A percentile compares a stretch with the other conserved stretches of the same genome.
phyloP scores from a whole-genome alignment of 2,888 invertebrate species.

The Abrostola triplasia region DNA sequence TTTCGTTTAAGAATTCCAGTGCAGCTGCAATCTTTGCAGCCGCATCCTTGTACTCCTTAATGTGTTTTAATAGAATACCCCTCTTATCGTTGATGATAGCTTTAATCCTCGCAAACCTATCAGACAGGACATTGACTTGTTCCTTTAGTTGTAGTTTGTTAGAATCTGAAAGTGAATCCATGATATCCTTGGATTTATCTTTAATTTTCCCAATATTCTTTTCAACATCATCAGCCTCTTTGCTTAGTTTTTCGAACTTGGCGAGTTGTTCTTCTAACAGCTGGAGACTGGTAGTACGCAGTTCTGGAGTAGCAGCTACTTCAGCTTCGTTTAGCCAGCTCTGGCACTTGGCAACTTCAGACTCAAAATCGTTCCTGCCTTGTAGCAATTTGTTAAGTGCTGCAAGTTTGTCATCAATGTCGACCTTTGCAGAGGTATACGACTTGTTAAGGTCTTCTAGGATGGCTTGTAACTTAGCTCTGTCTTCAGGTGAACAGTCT shows the following conservation, averaged over 20 bases:
- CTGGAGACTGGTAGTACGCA: slow-evolving; percentile 93
- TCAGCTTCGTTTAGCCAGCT: slow-evolving; percentile 97
- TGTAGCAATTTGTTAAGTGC: slow-evolving; percentile 92
- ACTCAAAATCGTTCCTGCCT: slow-evolving; percentile 94
- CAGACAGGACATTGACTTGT: slow-evolving; percentile 92
- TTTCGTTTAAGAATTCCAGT: slow-evolving; percentile 92
- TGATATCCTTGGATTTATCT: slow-evolving; percentile 93
- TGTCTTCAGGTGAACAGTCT: slow-evolving; percentile 93
- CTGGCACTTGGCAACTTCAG: slow-evolving; percentile 93
- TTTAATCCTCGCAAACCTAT: slow-evolving; percentile 92
- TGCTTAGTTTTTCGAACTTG: slow-evolving; percentile 94
- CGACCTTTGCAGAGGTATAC: slow-evolving; percentile 91
- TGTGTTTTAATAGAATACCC: slow-evolving; percentile 92
- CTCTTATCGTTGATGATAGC: slow-evolving; percentile 93
- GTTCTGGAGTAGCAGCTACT: slow-evolving; percentile 94
- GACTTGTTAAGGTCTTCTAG: slow-evolving; percentile 91
- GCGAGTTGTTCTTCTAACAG: slow-evolving; percentile 95
- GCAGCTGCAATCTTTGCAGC: slow-evolving; percentile 94
- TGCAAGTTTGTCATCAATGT: slow-evolving; percentile 92
- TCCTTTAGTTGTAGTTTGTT: slow-evolving; percentile 95
- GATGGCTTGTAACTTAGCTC: slow-evolving; percentile 90
- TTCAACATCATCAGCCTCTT: slow-evolving; percentile 92
- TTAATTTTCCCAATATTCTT: slow-evolving; percentile 92
- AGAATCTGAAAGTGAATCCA: slow-evolving; percentile 94
- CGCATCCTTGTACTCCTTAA: slow-evolving; percentile 94